Evolutionary conservation across 2,888 invertebrate genomes (phyloP), one percentile per base, ranked within the genome.

Genomic region (Zonitis immaculata): DNA sequence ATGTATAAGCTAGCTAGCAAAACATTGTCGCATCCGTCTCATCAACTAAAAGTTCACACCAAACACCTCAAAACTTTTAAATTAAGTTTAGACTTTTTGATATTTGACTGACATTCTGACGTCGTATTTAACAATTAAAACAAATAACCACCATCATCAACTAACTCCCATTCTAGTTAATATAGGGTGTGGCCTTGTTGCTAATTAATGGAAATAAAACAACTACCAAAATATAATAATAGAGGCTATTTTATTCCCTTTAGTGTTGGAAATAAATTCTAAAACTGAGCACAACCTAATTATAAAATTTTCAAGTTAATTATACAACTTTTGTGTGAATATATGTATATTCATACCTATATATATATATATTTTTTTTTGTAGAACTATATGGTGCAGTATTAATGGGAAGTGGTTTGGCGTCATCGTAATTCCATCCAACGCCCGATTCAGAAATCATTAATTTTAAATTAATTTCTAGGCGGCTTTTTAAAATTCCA

Each of bases 51-150:
- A 39, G 18, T 39, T 18, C 20, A 39, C 39, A 39, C 46, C 49
- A 26, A 52, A 52, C 60, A 58, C 59, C 61, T 59, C 52, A 42
- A 64, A 68, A 66, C 59, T 68, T 67, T 62, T 60, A 65, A 67
- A 69, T 66, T 64, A 63, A 62, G 66, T 69, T 67, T 64, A 60
- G 59, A 55, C n/a, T n/a, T n/a, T n/a, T n/a, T 62, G 65, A 64
- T 65, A 62, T 63, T 67, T 67, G 68, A 69, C 60, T 66, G 69
- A 67, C 68, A 60, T 62, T 60, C 58, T 59, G 62, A 62, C 63
- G 61, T 61, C 66, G 65, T 67, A 66, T 66, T 65, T 65, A 68
- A 68, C 67, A 68, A 69, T 68, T 69, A 69, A 64, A 39, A 39
- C 20, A 20, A 18, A 9, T 35, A 35, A 16, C 35, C 35, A 32